Evolutionary conservation across 2,888 invertebrate species (phyloP), one percentile per base, ranked within the genome.

Genomic region (Rhamphomyia laevipes): DNA sequence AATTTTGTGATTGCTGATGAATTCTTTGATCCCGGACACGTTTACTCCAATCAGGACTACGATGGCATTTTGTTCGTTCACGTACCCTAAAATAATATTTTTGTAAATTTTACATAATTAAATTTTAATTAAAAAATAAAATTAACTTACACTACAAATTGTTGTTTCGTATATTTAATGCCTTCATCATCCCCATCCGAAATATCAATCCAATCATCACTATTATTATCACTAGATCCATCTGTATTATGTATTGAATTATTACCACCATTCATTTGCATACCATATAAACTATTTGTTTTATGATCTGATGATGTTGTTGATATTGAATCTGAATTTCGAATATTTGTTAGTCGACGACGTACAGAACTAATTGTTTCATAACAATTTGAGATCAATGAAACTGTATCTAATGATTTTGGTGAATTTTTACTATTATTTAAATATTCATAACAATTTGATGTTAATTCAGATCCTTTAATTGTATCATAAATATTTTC

Each of bases 401-500:
- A 70, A n/a, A 63, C 53, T 43, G 57, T 58, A 51, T 66, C 60
- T 33, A 51, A 42, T 15, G 57, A 52, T 45, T 55, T 57, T 45
- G 35, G 54, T 43, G 41, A 38, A 44, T 51, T 54, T 55, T 57
- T 45, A 46, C 50, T 44, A 38, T 48, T 42, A 54, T 45, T 51
- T 46, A 68, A 43, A 11, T 62, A 59, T 43, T 70, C 70, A 48
- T 69, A 68, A 52, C 64, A 64, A 31, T 64, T 60, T 0, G 76
- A 74, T 2, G 63, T 63, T 1, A 66, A 72, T 48, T 77, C 77
- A 2, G 66, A 65, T 42, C 76, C 75, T 58, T 77, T 80, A 51
- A 80, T 79, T 1, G 77, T 77, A 53, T 78, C 79, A 56, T 80
- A 80, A 53, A 80, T 80, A 57, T 79, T 78, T 55, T 79, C 79